Evolutionary conservation across 2,113 vertebrate species (phyloP), one percentile per base, ranked within the genome.

Genomic region (Himantopus leucocephalus): DNA sequence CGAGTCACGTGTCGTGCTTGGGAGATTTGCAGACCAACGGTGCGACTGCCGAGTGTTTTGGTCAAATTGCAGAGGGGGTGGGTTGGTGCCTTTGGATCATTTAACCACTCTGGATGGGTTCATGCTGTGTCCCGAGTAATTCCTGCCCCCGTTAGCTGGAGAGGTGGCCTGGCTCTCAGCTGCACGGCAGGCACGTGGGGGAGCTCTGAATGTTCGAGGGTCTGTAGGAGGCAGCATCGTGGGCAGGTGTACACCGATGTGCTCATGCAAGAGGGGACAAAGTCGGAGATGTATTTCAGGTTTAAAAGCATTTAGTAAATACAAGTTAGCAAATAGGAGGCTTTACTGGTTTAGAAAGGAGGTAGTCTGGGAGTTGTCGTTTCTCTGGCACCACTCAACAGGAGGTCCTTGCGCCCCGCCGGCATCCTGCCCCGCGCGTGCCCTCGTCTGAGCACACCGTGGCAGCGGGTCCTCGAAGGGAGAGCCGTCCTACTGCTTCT

Each of bases 1-100:
- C 0, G 0, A 24, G 21, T 35, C 4, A 0, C 1, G 1, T 1
- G 37, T 43, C 1, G 12, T 0, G 4, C 34, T 67, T 2, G 10
- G 67, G 70, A 53, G 68, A 5, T 29, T 11, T 62, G 23, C 52
- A 20, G 63, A 52, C 4, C 27, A 1, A 2, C 4, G 3, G 19
- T 9, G 39, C 9, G 1, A 3, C 34, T n/a, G 50, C 39, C 4
- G 62, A 9, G 23, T 4, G 30, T 6, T 80, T 29, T 41, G 32
- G 26, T 47, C 23, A 2, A 1, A 4, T 41, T 41, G n/a, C 45
- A 14, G 0, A 13, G 20, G 52, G 27, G 4, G 22, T 26, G 6
- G 37, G 10, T 58, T 3, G 4, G 1, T 35, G 90, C 18, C 30
- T 35, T 50, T 14, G 53, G n/a, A 34, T 47, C 24, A 2, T 2